These are phyloP conservation scores for Argyra leucocephala DNA, from an alignment of 2,888 invertebrate species.

Conservation along the genomic window DNA sequence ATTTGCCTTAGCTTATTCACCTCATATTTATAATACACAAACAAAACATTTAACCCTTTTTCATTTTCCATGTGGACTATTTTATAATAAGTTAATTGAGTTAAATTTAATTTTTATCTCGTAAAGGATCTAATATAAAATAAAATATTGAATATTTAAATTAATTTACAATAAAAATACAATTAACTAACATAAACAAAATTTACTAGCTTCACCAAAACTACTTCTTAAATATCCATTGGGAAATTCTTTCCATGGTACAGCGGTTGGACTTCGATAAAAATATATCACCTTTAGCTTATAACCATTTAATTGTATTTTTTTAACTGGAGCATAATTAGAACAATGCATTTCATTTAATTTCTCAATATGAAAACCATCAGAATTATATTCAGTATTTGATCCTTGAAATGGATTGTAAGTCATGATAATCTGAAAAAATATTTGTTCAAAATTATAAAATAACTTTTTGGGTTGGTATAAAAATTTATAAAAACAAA, in stretches of 20 bases:
- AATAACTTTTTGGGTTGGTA: no score
- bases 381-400: neutral
- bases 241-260: slow-evolving; percentile 24
- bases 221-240: slow-evolving; percentile 23
- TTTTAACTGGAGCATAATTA: slow-evolving; percentile 15
- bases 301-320: slow-evolving; percentile 35
- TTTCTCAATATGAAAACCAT: neutral
- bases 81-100: no score
- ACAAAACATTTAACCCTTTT: no score
- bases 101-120: no score
- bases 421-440: neutral
- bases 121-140: no score
- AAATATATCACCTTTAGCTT: slow-evolving; percentile 38
- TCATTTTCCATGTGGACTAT: no score
- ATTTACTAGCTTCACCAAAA: slow-evolving; percentile 23
- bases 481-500: no score
- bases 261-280: slow-evolving; percentile 30
- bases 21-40: no score
- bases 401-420: neutral
- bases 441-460: no score
- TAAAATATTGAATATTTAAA: no score
- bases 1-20: no score
- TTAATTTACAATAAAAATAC: no score
- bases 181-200: slow-evolving; percentile 8
- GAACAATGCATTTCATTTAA: neutral